phyloP scores from a whole-genome alignment of 2,113 vertebrate genomes.

The Haemorhous mexicanus region DNA sequence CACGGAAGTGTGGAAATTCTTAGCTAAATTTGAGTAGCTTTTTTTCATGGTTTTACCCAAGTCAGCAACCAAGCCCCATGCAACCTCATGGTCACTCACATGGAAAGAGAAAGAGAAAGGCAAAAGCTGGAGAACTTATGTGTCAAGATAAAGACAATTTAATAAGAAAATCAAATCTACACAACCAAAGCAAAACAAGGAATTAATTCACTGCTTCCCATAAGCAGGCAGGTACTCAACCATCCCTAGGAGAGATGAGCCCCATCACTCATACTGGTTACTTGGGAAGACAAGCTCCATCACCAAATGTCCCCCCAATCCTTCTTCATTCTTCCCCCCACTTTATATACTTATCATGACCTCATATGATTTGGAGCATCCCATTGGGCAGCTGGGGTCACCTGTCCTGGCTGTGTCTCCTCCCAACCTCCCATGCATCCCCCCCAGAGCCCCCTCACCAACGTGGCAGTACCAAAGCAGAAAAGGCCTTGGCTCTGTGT shows the following conservation, averaged over 20 bases:
- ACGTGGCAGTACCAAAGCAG: neutral
- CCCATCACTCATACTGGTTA: neutral
- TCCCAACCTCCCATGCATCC: rapidly evolving
- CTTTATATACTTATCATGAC: neutral
- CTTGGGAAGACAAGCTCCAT: neutral
- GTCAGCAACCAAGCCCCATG: neutral
- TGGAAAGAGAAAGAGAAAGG: neutral
- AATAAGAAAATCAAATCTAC: neutral
- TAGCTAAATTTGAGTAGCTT: neutral
- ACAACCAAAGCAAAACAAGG: neutral
- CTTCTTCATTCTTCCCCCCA: neutral
- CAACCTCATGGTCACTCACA: neutral
- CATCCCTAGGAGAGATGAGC: neutral
- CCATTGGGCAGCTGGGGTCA: neutral
- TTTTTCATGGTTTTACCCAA: neutral
- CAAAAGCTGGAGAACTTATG: neutral
- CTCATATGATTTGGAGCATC: neutral
- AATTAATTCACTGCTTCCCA: neutral
- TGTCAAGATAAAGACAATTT: neutral
- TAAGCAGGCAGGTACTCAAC: neutral
- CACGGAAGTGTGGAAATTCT: neutral
- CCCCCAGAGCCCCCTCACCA: too few species aligned
- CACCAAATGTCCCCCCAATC: rapidly evolving
- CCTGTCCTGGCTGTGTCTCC: neutral
- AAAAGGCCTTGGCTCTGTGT: neutral